phyloP scores from a whole-genome alignment of 2,888 invertebrate species.

The Creontiades dilutus region DNA sequence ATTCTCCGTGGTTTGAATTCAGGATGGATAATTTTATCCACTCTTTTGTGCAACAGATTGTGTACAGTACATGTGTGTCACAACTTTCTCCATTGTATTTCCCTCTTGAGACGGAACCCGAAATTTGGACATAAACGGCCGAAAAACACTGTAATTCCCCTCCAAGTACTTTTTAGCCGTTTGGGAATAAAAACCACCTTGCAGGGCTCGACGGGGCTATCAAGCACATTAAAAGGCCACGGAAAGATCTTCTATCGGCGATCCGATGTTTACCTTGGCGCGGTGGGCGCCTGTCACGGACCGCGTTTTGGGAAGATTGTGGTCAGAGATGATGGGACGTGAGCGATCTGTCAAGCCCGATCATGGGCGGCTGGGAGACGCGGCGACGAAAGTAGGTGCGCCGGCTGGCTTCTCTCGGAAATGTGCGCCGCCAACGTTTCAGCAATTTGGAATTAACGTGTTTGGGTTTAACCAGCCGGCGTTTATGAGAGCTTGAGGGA shows the following conservation, averaged over 20 bases:
- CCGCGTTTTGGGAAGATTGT: neutral
- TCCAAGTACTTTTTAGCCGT: neutral
- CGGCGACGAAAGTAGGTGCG: neutral
- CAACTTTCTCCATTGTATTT: slow-evolving; percentile 1
- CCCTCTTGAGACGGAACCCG: neutral
- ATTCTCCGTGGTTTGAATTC: no score
- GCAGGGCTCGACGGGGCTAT: neutral
- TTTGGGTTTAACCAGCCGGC: neutral
- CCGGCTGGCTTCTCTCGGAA: neutral
- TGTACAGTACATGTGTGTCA: neutral
- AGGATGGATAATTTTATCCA: no score
- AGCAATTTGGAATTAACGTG: neutral
- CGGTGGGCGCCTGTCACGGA: neutral
- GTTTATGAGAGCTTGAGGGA: no score
- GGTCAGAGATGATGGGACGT: neutral
- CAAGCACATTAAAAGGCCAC: neutral
- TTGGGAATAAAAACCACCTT: slow-evolving; percentile 23
- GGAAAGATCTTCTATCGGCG: neutral
- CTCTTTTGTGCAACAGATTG: no score
- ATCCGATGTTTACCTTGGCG: slow-evolving; percentile 11
- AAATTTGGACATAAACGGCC: neutral
- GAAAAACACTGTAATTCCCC: neutral
- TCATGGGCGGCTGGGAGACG: neutral
- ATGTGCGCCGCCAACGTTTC: slow-evolving; percentile 4
- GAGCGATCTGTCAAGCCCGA: neutral